These are phyloP conservation scores for Drosophila littoralis DNA, from an alignment of 1,140 invertebrate genomes.

Conservation along the genomic window DNA sequence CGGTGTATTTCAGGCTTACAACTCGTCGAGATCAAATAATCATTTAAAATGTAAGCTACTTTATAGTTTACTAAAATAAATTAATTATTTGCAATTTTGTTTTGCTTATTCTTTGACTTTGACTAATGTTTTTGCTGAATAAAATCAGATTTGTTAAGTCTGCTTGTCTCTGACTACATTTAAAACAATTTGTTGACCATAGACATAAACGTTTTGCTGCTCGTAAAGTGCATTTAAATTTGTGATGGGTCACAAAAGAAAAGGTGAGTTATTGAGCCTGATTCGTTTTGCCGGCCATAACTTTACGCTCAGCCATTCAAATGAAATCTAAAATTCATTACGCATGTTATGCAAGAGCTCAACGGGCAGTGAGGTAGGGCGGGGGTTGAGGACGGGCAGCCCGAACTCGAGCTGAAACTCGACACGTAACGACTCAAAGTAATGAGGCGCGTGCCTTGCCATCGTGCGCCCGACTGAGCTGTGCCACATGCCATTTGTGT, in stretches of 20 bases:
- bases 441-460: conserved; percentile 73
- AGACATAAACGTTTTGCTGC: conserved; percentile 52
- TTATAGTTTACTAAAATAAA: too few relatives aligned
- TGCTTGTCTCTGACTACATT: conserved; percentile 26
- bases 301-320: conserved; percentile 60
- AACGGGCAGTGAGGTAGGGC: conserved; percentile 8
- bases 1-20: too few relatives aligned
- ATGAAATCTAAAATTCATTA: conserved; percentile 80
- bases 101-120: too few relatives aligned
- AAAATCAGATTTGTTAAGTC: neutral
- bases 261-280: conserved; percentile 31
- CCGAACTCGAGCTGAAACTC: conserved; percentile 18
- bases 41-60: too few relatives aligned
- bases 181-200: conserved; percentile 65
- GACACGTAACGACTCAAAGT: conserved; percentile 63
- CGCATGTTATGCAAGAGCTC: conserved; percentile 63
- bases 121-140: too few relatives aligned
- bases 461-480: conserved; percentile 15
- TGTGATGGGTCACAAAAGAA: neutral
- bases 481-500: conserved; percentile 77
- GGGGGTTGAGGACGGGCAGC: neutral
- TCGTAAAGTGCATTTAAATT: conserved; percentile 51
- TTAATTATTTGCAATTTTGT: too few relatives aligned
- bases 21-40: too few relatives aligned
- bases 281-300: conserved; percentile 52